phyloP scores from a whole-genome alignment of 2,797 vertebrate species.

The Chelonia mydas region DNA sequence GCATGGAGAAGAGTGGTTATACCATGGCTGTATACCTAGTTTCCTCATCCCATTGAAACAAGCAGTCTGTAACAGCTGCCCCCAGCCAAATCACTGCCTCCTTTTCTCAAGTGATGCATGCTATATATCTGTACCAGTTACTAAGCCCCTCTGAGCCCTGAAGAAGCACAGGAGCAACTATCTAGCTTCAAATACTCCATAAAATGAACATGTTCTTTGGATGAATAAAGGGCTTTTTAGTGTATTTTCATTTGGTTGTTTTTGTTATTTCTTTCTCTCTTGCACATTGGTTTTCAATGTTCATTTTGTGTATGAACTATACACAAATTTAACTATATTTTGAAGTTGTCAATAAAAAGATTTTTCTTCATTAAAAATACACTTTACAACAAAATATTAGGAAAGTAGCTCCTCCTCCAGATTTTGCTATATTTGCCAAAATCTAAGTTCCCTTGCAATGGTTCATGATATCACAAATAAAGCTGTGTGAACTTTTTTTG shows the following conservation, averaged over 20 bases:
- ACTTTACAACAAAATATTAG: background rate
- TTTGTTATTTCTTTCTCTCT: background rate
- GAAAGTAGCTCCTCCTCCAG: background rate
- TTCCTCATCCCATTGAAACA: background rate
- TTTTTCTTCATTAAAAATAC: background rate
- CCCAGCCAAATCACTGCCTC: background rate
- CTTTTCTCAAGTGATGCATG: constrained; percentile 43
- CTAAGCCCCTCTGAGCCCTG: background rate
- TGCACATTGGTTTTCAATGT: background rate
- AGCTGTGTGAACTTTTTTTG: background rate
- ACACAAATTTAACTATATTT: constrained; percentile 28
- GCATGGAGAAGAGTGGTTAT: background rate
- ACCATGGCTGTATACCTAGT: background rate
- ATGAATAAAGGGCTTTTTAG: constrained; percentile 66
- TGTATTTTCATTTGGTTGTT: background rate
- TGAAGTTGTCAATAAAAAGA: constrained; percentile 22
- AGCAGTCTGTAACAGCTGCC: background rate
- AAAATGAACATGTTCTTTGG: constrained; percentile 55
- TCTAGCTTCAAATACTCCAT: constrained; percentile 71
- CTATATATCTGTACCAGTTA: constrained; percentile 29
- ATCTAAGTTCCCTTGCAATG: background rate
- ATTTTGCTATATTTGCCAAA: background rate
- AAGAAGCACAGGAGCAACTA: constrained; percentile 43
- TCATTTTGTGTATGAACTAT: constrained; percentile 30
- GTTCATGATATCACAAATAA: background rate